Evolutionary conservation across 2,113 vertebrate species (phyloP).

Genomic region (Prionailurus viverrinus): DNA sequence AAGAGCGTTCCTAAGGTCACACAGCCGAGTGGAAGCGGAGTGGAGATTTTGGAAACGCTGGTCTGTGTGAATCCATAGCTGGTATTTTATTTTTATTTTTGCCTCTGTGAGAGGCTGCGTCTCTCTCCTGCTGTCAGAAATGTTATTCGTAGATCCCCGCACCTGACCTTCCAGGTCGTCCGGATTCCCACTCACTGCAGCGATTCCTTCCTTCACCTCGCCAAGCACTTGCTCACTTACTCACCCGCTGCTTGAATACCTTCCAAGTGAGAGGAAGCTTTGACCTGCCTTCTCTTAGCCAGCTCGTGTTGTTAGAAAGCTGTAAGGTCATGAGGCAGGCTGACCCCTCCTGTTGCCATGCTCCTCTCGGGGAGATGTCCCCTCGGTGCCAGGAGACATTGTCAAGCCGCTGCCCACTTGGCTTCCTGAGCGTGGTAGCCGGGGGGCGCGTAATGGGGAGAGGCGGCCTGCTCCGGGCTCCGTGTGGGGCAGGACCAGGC

Average conservation of each 20-base stretch:
- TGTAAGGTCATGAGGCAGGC: background rate
- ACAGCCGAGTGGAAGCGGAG: background rate
- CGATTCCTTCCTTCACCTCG: background rate
- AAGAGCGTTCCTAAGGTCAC: background rate
- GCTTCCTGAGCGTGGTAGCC: background rate
- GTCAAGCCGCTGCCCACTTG: background rate
- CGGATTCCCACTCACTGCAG: background rate
- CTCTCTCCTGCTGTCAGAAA: background rate
- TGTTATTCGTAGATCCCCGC: slow-evolving; percentile 3
- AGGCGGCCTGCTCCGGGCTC: background rate
- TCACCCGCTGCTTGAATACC: background rate
- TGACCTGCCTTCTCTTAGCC: background rate
- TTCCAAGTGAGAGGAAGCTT: too few relatives aligned
- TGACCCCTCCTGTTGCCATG: background rate
- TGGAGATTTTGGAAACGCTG: slow-evolving; percentile 27
- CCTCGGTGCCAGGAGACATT: background rate
- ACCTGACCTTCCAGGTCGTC: slow-evolving; percentile 11
- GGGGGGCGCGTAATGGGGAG: background rate
- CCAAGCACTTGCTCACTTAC: background rate
- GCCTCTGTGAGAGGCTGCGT: background rate
- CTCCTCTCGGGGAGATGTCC: background rate
- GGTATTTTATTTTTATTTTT: slow-evolving; percentile 19
- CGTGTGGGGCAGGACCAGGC: background rate
- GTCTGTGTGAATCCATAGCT: background rate
- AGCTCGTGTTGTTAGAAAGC: slow-evolving; percentile 55